phyloP scores from a whole-genome alignment of 2,113 vertebrate genomes.

The Perognathus longimembris region DNA sequence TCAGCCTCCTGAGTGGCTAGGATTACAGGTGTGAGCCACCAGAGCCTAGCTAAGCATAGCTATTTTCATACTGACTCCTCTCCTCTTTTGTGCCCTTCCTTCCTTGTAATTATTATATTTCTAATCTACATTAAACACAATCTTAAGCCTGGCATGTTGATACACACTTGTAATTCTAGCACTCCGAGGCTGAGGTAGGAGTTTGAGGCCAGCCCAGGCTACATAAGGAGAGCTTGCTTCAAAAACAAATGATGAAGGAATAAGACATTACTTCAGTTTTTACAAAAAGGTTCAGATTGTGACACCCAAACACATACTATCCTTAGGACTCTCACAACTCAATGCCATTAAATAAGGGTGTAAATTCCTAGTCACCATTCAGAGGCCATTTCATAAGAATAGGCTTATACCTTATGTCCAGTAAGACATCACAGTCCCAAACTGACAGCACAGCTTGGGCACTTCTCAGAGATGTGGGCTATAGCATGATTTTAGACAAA shows the following conservation, averaged over 20 bases:
- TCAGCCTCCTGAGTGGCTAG: too few species aligned
- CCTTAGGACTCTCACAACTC: not conserved
- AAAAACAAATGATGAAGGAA: not conserved
- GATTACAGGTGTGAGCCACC: too few species aligned
- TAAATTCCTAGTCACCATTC: not conserved
- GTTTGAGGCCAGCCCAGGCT: too few species aligned
- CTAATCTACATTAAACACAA: not conserved
- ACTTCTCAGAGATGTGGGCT: not conserved
- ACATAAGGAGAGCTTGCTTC: too few species aligned
- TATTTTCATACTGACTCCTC: not conserved
- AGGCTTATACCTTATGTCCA: too few species aligned
- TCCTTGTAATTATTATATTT: not conserved
- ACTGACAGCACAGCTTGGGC: too few species aligned
- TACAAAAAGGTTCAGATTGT: not conserved
- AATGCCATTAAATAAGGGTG: not conserved
- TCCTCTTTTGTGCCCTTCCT: too few species aligned
- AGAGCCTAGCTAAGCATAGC: too few species aligned
- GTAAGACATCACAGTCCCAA: not conserved
- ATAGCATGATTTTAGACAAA: not conserved
- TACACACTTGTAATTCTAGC: too few species aligned
- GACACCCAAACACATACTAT: not conserved
- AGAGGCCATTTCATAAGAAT: not conserved
- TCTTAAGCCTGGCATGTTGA: too few species aligned
- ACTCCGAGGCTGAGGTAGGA: too few species aligned
- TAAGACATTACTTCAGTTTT: not conserved